A percentile compares a stretch with the other conserved stretches of the same genome.
Conservation (phyloP, 2,797 vertebrate species). For the Furcifer pardalis region DNA sequence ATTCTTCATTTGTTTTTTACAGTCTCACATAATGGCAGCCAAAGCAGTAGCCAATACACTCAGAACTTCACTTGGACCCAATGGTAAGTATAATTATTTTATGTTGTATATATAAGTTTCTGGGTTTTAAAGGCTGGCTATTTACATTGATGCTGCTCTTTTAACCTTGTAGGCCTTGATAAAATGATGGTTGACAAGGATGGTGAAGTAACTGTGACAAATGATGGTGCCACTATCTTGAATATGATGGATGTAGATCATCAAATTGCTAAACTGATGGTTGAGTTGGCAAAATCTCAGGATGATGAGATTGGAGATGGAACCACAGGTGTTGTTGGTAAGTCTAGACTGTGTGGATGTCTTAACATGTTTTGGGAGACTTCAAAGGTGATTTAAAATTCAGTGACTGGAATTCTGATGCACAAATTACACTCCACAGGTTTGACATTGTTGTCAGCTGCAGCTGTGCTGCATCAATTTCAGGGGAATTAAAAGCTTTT, state of each 20-base stretch:
- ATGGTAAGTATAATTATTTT: slow-evolving; percentile 80
- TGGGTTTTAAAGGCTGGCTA: rapidly evolving
- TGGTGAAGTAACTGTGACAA: slow-evolving; percentile 97
- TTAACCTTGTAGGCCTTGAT: slow-evolving; percentile 84
- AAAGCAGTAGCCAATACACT: slow-evolving; percentile 96
- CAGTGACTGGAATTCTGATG: no score
- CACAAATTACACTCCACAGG: no score
- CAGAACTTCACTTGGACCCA: slow-evolving; percentile 95
- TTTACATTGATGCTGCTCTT: neutral
- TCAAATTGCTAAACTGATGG: slow-evolving; percentile 98
- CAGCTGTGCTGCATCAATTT: no score
- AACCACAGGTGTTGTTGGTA: slow-evolving; percentile 98
- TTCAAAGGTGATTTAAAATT: neutral
- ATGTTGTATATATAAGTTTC: neutral
- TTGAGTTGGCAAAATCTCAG: slow-evolving; percentile 98
- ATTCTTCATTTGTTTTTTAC: slow-evolving; percentile 54
- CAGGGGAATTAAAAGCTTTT: no score
- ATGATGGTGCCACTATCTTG: slow-evolving; percentile 96
- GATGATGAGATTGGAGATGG: slow-evolving; percentile 99
- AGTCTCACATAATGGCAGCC: slow-evolving; percentile 99
- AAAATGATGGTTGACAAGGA: slow-evolving; percentile 99
- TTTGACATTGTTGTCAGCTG: no score
- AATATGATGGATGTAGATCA: slow-evolving; percentile 99
- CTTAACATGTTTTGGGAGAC: neutral
- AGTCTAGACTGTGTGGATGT: slow-evolving; percentile 40